Evolutionary conservation across 2,888 invertebrate species (phyloP).

Genomic region (Seladonia tumulorum): DNA sequence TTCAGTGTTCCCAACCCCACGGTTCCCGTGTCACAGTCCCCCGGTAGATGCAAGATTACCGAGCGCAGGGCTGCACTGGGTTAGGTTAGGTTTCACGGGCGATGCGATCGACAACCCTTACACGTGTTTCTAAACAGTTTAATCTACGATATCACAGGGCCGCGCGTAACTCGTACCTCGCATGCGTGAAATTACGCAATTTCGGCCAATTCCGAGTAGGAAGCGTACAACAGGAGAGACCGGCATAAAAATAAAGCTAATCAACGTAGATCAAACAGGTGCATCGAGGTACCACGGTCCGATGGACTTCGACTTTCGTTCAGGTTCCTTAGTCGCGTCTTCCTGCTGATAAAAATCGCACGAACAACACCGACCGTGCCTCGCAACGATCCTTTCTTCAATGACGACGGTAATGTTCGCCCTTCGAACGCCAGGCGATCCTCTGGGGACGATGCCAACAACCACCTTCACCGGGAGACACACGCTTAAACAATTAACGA

Average conservation of each 20-base stretch:
- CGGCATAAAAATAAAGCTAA: conserved; percentile 60
- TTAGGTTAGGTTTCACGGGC: conserved; percentile 43
- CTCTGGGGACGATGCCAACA: background rate
- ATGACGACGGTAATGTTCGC: conserved; percentile 28
- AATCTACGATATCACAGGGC: conserved; percentile 44
- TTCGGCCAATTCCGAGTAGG: conserved; percentile 44
- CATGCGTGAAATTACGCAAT: conserved; percentile 61
- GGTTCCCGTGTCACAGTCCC: background rate
- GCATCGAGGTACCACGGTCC: conserved; percentile 59
- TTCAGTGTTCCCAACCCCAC: background rate
- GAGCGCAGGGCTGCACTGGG: background rate
- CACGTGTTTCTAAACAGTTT: conserved; percentile 60
- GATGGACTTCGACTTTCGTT: conserved; percentile 60
- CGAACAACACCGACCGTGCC: conserved; percentile 16
- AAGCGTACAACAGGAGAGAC: conserved; percentile 39
- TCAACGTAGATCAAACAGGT: conserved; percentile 62
- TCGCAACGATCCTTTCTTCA: background rate
- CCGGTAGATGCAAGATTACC: conserved; percentile 43
- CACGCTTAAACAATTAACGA: background rate
- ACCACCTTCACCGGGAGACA: background rate
- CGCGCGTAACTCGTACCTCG: conserved; percentile 35
- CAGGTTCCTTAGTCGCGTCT: conserved; percentile 56
- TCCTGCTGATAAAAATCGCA: conserved; percentile 61
- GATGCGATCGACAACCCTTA: conserved; percentile 57
- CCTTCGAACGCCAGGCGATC: background rate